Conservation (phyloP, 2,888 invertebrate species). For the Molorchus minor region DNA sequence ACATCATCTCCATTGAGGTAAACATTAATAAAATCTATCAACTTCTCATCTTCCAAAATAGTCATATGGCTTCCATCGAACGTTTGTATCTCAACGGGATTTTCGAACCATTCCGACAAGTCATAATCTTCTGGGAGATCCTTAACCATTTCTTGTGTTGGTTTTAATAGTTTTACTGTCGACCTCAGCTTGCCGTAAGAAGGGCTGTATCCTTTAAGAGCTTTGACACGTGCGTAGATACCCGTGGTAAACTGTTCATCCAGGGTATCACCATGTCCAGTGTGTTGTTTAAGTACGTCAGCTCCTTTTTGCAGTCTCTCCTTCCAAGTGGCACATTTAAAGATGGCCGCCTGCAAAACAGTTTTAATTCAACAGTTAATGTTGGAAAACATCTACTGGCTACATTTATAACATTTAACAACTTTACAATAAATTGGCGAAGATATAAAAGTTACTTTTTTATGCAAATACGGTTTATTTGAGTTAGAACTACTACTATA, state of each 20-base stretch:
- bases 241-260: constrained; percentile 27
- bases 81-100: constrained; percentile 68
- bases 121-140: constrained; percentile 71
- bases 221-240: constrained; percentile 42
- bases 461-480: too few relatives aligned
- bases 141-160: constrained; percentile 34
- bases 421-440: too few relatives aligned
- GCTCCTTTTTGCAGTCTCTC: constrained; percentile 17
- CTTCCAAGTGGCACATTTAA: constrained; percentile 26
- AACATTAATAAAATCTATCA: too few relatives aligned
- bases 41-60: constrained; percentile 72
- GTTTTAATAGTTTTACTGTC: constrained; percentile 42
- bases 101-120: constrained; percentile 68
- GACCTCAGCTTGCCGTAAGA: constrained; percentile 44
- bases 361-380: not conserved
- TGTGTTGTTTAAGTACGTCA: not conserved
- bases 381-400: too few relatives aligned
- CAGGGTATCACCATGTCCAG: constrained; percentile 8
- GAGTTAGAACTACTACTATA: too few relatives aligned
- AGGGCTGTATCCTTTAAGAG: constrained; percentile 38
- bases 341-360: constrained; percentile 25
- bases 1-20: too few relatives aligned
- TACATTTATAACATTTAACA: too few relatives aligned
- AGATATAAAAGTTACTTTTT: too few relatives aligned
- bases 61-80: constrained; percentile 79